Evolutionary conservation across 2,888 invertebrate species (phyloP).

Genomic region (Creontiades dilutus): DNA sequence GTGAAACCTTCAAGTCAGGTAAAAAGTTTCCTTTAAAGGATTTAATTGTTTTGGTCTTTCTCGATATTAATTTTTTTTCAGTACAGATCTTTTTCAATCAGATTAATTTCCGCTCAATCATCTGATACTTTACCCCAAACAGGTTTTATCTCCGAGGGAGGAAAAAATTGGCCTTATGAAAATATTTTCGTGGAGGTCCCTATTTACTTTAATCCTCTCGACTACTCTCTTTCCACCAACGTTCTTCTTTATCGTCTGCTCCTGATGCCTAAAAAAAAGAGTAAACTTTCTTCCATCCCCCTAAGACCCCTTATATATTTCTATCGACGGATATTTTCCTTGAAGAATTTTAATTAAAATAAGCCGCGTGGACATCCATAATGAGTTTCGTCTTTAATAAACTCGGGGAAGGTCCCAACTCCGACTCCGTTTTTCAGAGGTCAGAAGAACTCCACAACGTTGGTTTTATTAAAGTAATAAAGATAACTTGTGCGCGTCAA

Average conservation of each 20-base stretch:
- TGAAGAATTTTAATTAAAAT: constrained; percentile 29
- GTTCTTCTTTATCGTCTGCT: background rate
- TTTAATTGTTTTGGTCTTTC: too few relatives aligned
- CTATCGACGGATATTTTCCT: constrained; percentile 19
- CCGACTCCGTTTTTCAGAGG: background rate
- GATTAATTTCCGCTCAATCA: constrained; percentile 7
- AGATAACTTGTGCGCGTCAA: constrained; percentile 28
- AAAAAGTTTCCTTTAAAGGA: too few relatives aligned
- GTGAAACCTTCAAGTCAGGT: too few relatives aligned
- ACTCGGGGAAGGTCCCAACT: background rate
- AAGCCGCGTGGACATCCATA: constrained; percentile 25
- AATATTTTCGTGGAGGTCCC: background rate
- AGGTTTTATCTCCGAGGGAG: background rate
- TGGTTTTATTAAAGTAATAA: constrained; percentile 52
- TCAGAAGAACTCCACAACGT: background rate
- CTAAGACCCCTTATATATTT: background rate
- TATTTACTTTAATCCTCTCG: constrained; percentile 10
- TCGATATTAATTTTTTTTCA: too few relatives aligned
- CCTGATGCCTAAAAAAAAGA: background rate
- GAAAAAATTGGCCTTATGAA: background rate
- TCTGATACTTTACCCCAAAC: background rate
- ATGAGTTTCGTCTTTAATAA: constrained; percentile 35
- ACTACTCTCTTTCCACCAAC: background rate
- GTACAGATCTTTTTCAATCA: background rate
- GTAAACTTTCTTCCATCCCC: background rate